These are phyloP conservation scores for Limnephilus rhombicus DNA, from an alignment of 2,888 invertebrate species.

Conservation along the genomic window DNA sequence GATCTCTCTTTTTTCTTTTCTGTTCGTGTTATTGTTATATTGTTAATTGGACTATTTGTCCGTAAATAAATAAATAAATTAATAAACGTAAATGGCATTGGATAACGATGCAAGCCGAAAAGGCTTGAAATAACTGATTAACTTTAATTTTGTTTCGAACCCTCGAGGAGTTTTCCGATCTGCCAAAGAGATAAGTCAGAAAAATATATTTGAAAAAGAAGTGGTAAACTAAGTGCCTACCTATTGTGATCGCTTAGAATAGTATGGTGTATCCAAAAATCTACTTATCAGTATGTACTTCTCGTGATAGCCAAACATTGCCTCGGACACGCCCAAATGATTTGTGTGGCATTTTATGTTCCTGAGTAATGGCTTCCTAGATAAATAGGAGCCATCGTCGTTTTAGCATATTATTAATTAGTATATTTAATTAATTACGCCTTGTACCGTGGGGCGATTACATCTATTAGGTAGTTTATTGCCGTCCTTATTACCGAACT, in stretches of 20 bases:
- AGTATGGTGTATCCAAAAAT: neutral
- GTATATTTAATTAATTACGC: constrained; percentile 65
- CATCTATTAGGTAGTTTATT: constrained; percentile 60
- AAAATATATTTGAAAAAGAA: no score
- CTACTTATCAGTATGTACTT: neutral
- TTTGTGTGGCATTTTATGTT: constrained; percentile 62
- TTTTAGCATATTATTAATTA: constrained; percentile 65
- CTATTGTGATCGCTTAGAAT: neutral
- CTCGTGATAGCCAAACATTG: constrained; percentile 50
- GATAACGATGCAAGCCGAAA: no score
- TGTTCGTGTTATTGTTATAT: no score
- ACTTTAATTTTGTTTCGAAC: no score
- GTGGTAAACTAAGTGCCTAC: no score
- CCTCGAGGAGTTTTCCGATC: no score
- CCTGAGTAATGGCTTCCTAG: constrained; percentile 62
- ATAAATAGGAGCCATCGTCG: constrained; percentile 61
- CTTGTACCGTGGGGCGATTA: constrained; percentile 53
- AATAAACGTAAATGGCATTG: no score
- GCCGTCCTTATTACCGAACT: constrained; percentile 59
- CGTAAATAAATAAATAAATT: no score
- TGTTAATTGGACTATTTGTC: no score
- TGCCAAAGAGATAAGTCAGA: no score
- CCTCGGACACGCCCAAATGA: constrained; percentile 63
- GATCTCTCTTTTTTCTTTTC: no score
- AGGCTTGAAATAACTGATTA: no score